Evolutionary conservation across 2,888 invertebrate genomes (phyloP).

Genomic region (Anorthoa munda): DNA sequence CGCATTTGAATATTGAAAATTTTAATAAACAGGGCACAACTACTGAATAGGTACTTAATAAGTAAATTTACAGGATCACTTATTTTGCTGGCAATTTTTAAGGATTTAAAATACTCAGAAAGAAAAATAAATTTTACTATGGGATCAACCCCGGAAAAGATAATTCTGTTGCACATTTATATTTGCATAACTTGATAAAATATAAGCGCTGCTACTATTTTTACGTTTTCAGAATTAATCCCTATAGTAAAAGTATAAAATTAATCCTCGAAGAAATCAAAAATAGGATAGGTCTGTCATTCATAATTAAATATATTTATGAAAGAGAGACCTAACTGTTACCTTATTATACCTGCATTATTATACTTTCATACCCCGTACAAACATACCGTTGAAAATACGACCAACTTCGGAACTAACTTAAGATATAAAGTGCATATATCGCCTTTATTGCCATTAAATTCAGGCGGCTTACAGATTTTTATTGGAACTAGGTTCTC

Average conservation of each 20-base stretch:
- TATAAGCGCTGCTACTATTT: too few species aligned
- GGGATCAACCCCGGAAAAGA: too few species aligned
- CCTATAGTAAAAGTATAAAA: too few species aligned
- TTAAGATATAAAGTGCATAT: constrained; percentile 44
- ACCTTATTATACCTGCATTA: neutral
- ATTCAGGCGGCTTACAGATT: constrained; percentile 28
- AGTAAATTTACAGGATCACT: neutral
- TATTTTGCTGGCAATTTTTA: neutral
- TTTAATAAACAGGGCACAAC: neutral
- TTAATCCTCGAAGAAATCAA: neutral
- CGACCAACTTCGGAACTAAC: constrained; percentile 36
- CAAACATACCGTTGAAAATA: constrained; percentile 1
- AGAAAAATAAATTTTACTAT: too few species aligned
- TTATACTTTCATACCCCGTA: neutral
- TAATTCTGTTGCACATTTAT: too few species aligned
- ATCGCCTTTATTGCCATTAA: constrained; percentile 38
- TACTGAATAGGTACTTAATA: neutral
- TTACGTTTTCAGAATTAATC: too few species aligned
- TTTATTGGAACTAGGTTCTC: constrained; percentile 28
- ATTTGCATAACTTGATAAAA: too few species aligned
- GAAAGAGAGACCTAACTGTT: too few species aligned
- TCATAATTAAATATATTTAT: too few species aligned
- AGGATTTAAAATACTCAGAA: neutral
- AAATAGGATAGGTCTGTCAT: neutral
- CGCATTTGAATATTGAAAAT: too few species aligned